These are phyloP conservation scores for Dusona sp. DNA, from an alignment of 2,888 invertebrate species.

Conservation along the genomic window DNA sequence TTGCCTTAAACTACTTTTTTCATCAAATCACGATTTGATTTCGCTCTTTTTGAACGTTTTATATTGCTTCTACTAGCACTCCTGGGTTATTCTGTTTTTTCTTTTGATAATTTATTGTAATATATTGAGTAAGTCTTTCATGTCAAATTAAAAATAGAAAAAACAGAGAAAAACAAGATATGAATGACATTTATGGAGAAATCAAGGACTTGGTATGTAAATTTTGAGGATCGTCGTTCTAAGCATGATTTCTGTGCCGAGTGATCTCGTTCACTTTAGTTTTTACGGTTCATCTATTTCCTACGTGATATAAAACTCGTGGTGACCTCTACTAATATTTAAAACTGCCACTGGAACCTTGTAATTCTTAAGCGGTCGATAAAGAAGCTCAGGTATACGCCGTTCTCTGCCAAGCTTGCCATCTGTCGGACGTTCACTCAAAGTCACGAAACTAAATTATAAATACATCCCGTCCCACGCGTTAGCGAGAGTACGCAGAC, in stretches of 20 bases:
- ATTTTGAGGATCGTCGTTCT: background rate
- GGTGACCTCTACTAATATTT: conserved; percentile 9
- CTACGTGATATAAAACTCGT: background rate
- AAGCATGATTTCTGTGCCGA: no score
- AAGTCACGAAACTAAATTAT: conserved; percentile 39
- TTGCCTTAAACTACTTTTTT: background rate
- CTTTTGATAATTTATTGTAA: background rate
- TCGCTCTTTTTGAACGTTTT: background rate
- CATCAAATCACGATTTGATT: background rate
- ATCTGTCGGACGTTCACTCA: conserved; percentile 46
- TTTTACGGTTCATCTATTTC: no score
- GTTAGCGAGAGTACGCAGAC: conserved; percentile 18
- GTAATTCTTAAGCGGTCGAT: conserved; percentile 16
- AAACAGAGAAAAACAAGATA: background rate
- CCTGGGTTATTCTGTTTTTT: background rate
- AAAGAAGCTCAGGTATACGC: background rate
- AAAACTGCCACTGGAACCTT: background rate
- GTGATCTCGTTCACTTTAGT: no score
- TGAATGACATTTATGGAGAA: no score
- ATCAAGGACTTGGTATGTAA: no score
- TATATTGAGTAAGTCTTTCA: background rate
- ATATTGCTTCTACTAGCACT: background rate
- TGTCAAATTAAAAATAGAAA: background rate
- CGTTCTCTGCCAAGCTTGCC: conserved; percentile 24
- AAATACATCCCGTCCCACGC: conserved; percentile 52